Evolutionary conservation across 2,113 vertebrate species (phyloP).

Genomic region (Pelecanoides urinatrix): DNA sequence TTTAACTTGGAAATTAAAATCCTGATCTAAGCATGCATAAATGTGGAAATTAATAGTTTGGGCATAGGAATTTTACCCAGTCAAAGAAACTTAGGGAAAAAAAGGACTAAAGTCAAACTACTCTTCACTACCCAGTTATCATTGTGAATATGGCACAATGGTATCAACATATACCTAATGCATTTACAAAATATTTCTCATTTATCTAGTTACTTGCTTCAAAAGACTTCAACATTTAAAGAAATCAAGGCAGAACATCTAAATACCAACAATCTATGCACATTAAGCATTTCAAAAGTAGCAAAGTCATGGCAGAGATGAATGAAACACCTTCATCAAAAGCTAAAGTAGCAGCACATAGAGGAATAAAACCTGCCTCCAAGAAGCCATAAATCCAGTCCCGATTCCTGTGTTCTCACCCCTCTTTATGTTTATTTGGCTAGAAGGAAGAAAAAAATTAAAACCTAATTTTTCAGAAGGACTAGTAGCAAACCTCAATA

Average conservation of each 20-base stretch:
- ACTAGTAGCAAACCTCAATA: not conserved
- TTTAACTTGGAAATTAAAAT: not conserved
- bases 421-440: not conserved
- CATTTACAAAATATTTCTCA: not conserved
- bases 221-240: not conserved
- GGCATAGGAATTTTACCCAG: not conserved
- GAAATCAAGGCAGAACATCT: not conserved
- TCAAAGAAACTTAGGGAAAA: not conserved
- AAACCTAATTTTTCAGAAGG: slow-evolving; percentile 20
- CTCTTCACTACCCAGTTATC: not conserved
- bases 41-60: not conserved
- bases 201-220: not conserved
- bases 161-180: not conserved
- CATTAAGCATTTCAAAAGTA: not conserved
- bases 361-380: not conserved
- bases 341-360: not conserved
- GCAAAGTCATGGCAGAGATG: not conserved
- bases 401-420: not conserved
- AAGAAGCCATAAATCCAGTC: slow-evolving; percentile 16
- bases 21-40: not conserved
- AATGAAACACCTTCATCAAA: not conserved
- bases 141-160: not conserved
- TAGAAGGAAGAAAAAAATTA: slow-evolving; percentile 7
- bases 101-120: not conserved
- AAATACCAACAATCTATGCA: not conserved